Percentiles rank a stretch among this genome's conserved stretches.
phyloP scores from a whole-genome alignment of 2,888 invertebrate species.

The Chouioia cunea region DNA sequence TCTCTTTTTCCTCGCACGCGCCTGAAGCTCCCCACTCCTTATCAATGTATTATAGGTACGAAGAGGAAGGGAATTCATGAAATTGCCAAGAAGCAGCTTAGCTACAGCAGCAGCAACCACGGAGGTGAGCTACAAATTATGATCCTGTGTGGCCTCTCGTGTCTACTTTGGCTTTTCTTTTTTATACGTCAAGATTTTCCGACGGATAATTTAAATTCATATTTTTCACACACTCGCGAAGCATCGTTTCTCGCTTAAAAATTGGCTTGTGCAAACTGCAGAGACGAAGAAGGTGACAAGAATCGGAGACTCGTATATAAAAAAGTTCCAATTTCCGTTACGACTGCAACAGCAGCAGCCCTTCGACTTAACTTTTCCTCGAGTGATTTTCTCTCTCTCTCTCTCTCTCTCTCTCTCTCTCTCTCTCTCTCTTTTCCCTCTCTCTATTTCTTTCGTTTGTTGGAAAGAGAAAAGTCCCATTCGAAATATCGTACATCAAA shows the following conservation, averaged over 20 bases:
- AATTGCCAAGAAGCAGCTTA: conserved; percentile 34
- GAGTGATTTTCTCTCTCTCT: conserved; percentile 14
- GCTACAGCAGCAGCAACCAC: too few species aligned
- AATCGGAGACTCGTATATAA: conserved; percentile 17
- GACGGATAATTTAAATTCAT: too few species aligned
- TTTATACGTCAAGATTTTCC: too few species aligned
- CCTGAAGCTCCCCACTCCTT: background rate
- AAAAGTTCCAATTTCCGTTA: conserved; percentile 35
- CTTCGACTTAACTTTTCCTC: conserved; percentile 23
- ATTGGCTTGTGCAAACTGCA: too few species aligned
- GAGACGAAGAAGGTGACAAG: background rate
- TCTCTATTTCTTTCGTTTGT: background rate
- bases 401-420: conserved; percentile 31
- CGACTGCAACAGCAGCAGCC: background rate
- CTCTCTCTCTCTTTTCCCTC: background rate
- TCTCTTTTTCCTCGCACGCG: background rate
- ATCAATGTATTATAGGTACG: background rate
- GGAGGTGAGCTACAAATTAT: conserved; percentile 23
- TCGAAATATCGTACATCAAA: too few species aligned
- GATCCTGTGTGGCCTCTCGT: background rate
- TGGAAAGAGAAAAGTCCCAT: too few species aligned
- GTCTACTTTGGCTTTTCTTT: conserved; percentile 5
- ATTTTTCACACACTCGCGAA: too few species aligned
- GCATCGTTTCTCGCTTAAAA: too few species aligned
- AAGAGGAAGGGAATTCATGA: conserved; percentile 39